phyloP scores from a whole-genome alignment of 2,113 vertebrate genomes.

The Oenanthe melanoleuca region DNA sequence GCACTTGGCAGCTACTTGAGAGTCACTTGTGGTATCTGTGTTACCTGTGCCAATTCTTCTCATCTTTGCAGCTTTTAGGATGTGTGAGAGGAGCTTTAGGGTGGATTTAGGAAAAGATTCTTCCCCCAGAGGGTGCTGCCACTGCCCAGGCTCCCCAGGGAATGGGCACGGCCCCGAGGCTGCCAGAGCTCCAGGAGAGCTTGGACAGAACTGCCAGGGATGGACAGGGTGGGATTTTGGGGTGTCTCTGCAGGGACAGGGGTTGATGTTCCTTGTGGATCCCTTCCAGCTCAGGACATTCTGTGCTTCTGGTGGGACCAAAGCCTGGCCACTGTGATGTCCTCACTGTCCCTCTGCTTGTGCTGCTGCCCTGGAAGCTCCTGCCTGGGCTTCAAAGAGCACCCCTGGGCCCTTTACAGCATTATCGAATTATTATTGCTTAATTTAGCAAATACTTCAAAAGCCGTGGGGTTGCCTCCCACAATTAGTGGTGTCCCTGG shows the following conservation, averaged over 20 bases:
- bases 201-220: not conserved
- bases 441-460: not conserved
- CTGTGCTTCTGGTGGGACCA: not conserved
- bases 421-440: not conserved
- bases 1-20: not conserved
- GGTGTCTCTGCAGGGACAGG: not conserved
- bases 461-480: not conserved
- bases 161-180: not conserved
- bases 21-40: not conserved
- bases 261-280: accelerated
- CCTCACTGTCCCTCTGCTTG: not conserved
- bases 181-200: not conserved
- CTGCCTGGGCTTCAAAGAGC: not conserved
- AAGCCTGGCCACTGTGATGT: not conserved
- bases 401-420: not conserved
- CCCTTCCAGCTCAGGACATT: not conserved
- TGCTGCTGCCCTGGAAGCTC: not conserved
- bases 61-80: not conserved
- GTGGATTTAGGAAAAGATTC: not conserved
- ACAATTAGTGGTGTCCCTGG: not conserved
- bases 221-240: not conserved
- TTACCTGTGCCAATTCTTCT: not conserved
- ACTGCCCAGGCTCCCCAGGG: not conserved
- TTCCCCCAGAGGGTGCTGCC: too few relatives aligned
- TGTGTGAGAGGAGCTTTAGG: not conserved